Base-by-base conservation (phyloP, 2,113 vertebrate genomes). In the Strix aluco region DNA sequence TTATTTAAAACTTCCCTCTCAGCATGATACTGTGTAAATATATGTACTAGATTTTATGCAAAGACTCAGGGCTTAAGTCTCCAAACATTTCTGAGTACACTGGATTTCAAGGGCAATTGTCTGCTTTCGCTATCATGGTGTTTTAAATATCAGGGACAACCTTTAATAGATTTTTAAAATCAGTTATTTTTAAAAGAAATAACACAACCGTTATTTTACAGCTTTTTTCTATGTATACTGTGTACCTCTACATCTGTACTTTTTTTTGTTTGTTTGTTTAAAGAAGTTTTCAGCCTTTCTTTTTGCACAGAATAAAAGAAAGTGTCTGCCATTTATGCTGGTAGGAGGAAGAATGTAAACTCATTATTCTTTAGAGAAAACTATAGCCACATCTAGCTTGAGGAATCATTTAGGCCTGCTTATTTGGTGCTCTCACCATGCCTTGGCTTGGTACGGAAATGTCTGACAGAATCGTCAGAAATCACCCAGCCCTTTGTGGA, bases 21-120 rank as follows among this genome's bases (percentile, higher is more conserved):
- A 58, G 49, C 20, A 3, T 55, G 22, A 18, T 70, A 29, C 58
- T 86, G 46, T 82, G 84, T 87, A 95, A 96, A 93, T 87, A 82
- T 23, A 46, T 19, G 11, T 36, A 69, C 40, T 61, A 54, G 30
- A 65, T 90, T 91, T 90, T 90, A 52, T 88, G 36, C 36, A 72
- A 77, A 93, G 92, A 57, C 61, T 73, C 2, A 4, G 8, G 34
- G 49, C 25, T 96, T 88, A 75, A 79, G 58, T 80, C 62, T 95
- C 22, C n/a, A 84, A 80, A 3, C 46, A 30, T 55, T 90, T 86
- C 49, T 49, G 40, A 80, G 40, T 72, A 57, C 23, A 19, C 44
- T 82, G 71, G 54, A 91, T 90, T 96, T 91, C 62, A 90, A 83
- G 51, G 51, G 15, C n/a, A 92, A 18, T 57, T 77, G 29, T 55